Conservation (phyloP, 2,113 vertebrate species). For the Leptosomus discolor region DNA sequence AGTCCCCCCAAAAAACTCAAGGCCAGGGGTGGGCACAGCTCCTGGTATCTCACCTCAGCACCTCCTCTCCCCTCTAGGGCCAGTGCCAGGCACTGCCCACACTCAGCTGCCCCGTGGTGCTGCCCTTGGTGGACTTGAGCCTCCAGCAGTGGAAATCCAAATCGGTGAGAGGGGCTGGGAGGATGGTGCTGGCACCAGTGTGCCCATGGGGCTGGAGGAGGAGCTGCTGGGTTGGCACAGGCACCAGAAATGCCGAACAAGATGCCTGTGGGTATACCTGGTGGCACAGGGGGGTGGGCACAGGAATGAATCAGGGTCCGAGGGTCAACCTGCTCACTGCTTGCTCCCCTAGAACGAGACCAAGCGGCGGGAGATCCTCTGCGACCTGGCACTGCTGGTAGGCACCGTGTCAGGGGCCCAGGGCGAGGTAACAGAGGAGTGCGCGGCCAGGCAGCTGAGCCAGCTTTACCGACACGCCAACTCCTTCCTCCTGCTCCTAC, state of each 20-base stretch:
- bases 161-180: slow-evolving; percentile 69
- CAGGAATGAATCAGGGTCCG: rapidly evolving
- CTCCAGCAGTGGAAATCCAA: slow-evolving; percentile 74
- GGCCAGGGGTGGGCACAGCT: neutral
- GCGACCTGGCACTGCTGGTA: slow-evolving; percentile 58
- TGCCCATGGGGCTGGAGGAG: neutral
- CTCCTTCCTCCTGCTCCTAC: slow-evolving; percentile 67
- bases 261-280: neutral
- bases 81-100: slow-evolving; percentile 60
- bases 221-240: neutral
- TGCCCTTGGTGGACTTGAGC: slow-evolving; percentile 76
- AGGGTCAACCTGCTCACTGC: neutral
- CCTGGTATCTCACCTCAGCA: neutral
- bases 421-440: slow-evolving; percentile 38
- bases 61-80: slow-evolving; percentile 39
- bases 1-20: neutral
- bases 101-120: slow-evolving; percentile 40
- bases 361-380: slow-evolving; percentile 69
- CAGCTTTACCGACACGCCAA: slow-evolving; percentile 65
- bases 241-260: neutral
- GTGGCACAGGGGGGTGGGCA: neutral
- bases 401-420: neutral
- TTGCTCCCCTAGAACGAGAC: slow-evolving; percentile 59
- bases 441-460: slow-evolving; percentile 40
- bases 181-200: neutral